Base-by-base conservation (phyloP, 2,113 vertebrate species). In the Tinamus guttatus region DNA sequence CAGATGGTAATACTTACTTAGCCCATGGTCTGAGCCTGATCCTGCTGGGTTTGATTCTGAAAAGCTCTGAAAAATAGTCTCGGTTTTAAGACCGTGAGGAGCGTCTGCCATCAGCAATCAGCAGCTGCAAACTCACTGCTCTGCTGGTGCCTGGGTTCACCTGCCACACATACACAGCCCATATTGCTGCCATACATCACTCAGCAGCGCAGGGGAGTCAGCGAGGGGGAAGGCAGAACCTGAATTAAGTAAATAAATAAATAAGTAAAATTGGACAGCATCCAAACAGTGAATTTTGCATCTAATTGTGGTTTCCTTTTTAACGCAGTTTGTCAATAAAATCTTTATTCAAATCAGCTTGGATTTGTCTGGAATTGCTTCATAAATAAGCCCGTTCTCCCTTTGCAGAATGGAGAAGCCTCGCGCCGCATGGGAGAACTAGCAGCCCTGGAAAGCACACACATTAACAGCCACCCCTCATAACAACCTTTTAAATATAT, bases 121-220 rank as follows among this genome's bases (percentile, higher is more conserved):
- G 34, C 58, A 51, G 76, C n/a, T 36, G 71, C 41, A 64, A 25
- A 79, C 12, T 28, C 16, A 27, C 62, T n/a, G 41, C 3, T 2
- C 45, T 8, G 7, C 34, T 80, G 64, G 11, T 2, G 1, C 8
- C 0, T 0, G 68, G 71, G 25, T 30, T 47, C 20, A 34, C 12
- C 17, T 32, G 36, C 4, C 0, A 0, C 24, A 13, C 16, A 25
- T 13, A 43, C 25, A 21, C 19, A 11, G 30, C 34, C 30, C 1
- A 2, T 25, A 21, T 1, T 83, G 30, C 8, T 28, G 47, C 14
- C 2, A 0, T 69, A 43, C 24, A 5, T 40, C 0, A 0, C 22
- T 11, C 63, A 41, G 47, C 30, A 28, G 27, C 1, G 2, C 22
- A 43, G 21, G 51, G 49, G 83, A 3, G 1, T 17, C 54, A 62